These are phyloP conservation scores for Toxonevra muliebris DNA, from an alignment of 2,888 invertebrate genomes.

Conservation along the genomic window DNA sequence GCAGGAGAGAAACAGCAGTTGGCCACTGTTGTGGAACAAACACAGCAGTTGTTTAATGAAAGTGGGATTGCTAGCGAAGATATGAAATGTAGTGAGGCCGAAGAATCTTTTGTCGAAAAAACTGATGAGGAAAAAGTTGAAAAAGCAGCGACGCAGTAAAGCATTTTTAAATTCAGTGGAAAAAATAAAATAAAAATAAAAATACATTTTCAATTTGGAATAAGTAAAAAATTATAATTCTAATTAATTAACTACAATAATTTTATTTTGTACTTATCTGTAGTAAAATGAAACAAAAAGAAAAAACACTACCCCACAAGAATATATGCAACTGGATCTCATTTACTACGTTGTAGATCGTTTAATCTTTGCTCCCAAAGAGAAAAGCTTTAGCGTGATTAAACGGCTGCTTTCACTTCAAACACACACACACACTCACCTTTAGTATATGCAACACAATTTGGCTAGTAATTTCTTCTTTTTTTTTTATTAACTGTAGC, in stretches of 20 bases:
- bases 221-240: not conserved
- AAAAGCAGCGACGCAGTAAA: constrained; percentile 11
- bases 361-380: no score
- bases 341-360: no score
- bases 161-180: not conserved
- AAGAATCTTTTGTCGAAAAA: constrained; percentile 31
- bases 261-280: no score
- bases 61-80: constrained; percentile 21
- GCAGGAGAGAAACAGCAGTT: constrained; percentile 33
- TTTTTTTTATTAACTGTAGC: no score
- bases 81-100: constrained; percentile 6
- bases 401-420: no score
- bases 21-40: constrained; percentile 28
- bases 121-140: constrained; percentile 38
- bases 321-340: not conserved
- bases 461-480: no score
- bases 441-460: no score
- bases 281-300: no score
- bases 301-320: not conserved
- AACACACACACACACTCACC: no score
- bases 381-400: no score
- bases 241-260: no score
- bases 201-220: not conserved
- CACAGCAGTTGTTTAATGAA: constrained; percentile 21
- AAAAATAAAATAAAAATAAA: no score